Evolutionary conservation across 1,140 invertebrate genomes (phyloP), one percentile per base, ranked within the genome.

Genomic region (Heliconius himera): DNA sequence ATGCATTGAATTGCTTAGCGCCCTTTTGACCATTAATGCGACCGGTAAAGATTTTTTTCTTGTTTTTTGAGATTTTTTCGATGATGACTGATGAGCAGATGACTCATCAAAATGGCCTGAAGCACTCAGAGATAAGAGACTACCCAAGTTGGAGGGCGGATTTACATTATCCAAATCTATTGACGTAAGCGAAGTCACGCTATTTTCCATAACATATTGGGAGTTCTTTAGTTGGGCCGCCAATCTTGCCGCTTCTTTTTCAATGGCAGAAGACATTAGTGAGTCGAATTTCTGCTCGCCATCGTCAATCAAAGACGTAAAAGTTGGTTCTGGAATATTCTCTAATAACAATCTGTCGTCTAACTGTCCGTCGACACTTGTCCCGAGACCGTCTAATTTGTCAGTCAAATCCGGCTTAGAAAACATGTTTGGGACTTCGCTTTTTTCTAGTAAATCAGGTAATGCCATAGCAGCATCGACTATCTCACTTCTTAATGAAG

Each of bases 91-190:
- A 51, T 93, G 85, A 46, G 84, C 82, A 74, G 93, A 83, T 41
- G 92, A 77, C 26, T 94, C 89, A 3, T 94, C 93, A 88, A 89
- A 95, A 20, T 94, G 95, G 1, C 93, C 95, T 0, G 95, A 95
- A 1, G 95, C 93, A 80, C 96, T 97, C 9, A 97, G 86, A 0
- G 96, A 97, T 51, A 96, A 83, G 3, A 96, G 84, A 85, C 96
- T 96, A 5, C 96, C 96, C 95, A 97, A 96, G 66, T 96, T 96
- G 1, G 97, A 98, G 0, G 97, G 97, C 1, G 97, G 97, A 83
- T 96, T 96, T 3, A 98, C 95, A 72, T 96, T 95, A 73, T 98
- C 97, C 51, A 98, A 89, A 89, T 98, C 97, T 18, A 97, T 87
- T 0, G 93, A 94, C 6, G 88, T 89, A 1, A 94, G 80, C 0